Percentiles rank a stretch among this genome's conserved stretches.
phyloP scores from a whole-genome alignment of 1,140 invertebrate species.

The Caerostris extrusa region DNA sequence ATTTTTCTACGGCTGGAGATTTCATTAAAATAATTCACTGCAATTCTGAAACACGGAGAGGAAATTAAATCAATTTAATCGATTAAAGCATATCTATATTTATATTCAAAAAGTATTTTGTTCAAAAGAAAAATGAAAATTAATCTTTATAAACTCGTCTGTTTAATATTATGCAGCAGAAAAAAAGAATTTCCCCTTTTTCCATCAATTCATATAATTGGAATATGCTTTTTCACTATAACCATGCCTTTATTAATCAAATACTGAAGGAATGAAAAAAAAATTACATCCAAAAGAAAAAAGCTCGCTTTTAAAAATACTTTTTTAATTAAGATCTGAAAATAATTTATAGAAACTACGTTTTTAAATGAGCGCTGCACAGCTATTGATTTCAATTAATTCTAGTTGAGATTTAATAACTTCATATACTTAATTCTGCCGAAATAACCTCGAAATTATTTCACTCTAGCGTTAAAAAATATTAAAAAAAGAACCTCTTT shows the following conservation, averaged over 20 bases:
- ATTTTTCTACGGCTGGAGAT: neutral
- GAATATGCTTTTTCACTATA: conserved; percentile 53
- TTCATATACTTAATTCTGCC: conserved; percentile 73
- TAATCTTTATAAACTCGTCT: conserved; percentile 60
- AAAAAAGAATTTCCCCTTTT: neutral
- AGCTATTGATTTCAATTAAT: conserved; percentile 77
- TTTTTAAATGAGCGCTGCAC: conserved; percentile 2
- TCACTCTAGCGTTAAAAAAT: conserved; percentile 35
- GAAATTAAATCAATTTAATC: conserved; percentile 18
- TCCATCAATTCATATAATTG: conserved; percentile 59
- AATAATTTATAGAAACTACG: conserved; percentile 69
- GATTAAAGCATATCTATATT: conserved; percentile 10
- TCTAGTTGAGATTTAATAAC: conserved; percentile 75
- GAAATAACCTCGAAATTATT: conserved; percentile 71
- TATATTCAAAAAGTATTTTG: conserved; percentile 27
- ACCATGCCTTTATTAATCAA: conserved; percentile 55
- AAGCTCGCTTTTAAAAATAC: conserved; percentile 30
- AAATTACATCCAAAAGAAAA: conserved; percentile 54
- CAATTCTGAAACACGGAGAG: neutral
- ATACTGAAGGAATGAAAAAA: neutral
- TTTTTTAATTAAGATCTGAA: conserved; percentile 70
- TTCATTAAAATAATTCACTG: neutral
- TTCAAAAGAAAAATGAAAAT: conserved; percentile 43
- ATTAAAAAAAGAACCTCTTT: neutral
- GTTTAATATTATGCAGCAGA: conserved; percentile 21